Conservation (phyloP, 2,888 invertebrate genomes). For the Drosophila anomalata region DNA sequence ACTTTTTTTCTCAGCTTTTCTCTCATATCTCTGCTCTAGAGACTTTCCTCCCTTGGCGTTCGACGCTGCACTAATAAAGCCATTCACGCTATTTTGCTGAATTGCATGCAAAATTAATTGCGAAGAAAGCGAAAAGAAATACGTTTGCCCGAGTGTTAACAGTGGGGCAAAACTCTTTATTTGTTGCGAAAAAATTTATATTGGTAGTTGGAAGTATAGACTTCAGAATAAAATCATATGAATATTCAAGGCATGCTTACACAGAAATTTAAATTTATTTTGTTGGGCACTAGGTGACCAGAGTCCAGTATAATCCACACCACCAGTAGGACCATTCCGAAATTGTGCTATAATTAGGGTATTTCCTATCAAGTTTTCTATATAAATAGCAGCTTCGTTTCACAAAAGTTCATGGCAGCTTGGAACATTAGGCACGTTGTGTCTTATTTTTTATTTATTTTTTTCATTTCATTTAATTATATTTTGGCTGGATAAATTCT, state of each 20-base stretch:
- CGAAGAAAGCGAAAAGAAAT: constrained; percentile 29
- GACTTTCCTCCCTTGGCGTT: background rate
- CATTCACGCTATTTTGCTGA: constrained; percentile 49
- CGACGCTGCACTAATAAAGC: constrained; percentile 53
- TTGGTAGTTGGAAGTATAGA: background rate
- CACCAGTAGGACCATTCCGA: too few species aligned
- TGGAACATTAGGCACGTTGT: too few species aligned
- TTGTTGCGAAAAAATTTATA: background rate
- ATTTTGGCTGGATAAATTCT: too few species aligned
- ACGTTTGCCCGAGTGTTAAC: constrained; percentile 26
- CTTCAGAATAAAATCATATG: background rate
- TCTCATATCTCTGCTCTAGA: constrained; percentile 5
- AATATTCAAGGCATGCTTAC: background rate
- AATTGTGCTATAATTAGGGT: too few species aligned
- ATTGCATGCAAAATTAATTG: constrained; percentile 46
- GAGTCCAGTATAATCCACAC: too few species aligned
- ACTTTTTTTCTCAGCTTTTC: constrained; percentile 5
- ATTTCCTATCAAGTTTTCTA: too few species aligned
- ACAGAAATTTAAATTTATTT: too few species aligned
- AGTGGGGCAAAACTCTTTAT: constrained; percentile 19
- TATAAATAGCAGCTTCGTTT: too few species aligned
- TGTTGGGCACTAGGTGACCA: too few species aligned
- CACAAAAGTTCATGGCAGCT: too few species aligned
- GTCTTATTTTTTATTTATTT: too few species aligned
- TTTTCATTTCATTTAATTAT: too few species aligned